A percentile compares a stretch with the other conserved stretches of the same genome.
These are phyloP conservation scores for Brachionus paranguensis DNA, from an alignment of 1,140 invertebrate species.

Conservation along the genomic window DNA sequence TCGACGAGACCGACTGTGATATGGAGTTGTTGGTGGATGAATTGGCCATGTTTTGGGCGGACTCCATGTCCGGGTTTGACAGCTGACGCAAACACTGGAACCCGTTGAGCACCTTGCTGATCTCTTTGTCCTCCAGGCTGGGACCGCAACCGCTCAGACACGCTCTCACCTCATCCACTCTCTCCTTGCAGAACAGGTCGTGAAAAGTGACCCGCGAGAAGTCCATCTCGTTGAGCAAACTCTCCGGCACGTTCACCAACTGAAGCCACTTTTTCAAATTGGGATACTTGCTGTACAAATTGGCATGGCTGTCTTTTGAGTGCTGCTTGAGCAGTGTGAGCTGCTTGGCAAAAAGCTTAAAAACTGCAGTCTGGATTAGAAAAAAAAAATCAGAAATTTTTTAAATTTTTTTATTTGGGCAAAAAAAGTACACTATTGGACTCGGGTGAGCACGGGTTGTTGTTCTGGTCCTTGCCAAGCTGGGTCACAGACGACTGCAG, in stretches of 20 bases:
- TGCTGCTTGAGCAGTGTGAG: not conserved
- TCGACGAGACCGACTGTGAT: not conserved
- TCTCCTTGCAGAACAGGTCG: not conserved
- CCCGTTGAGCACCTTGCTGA: not conserved
- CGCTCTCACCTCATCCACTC: not conserved
- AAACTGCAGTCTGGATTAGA: not conserved
- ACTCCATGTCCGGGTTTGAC: not conserved
- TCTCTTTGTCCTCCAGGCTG: not conserved
- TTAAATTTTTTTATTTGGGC: not conserved
- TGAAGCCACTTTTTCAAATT: conserved; percentile 32
- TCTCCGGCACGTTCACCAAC: not conserved
- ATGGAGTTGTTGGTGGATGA: not conserved
- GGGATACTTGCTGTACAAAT: conserved; percentile 7
- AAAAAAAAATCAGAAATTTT: no score
- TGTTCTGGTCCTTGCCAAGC: not conserved
- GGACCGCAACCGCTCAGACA: not conserved
- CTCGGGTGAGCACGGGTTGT: not conserved
- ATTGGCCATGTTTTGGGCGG: not conserved
- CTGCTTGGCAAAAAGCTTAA: conserved; percentile 31
- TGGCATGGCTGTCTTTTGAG: not conserved
- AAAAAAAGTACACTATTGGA: not conserved
- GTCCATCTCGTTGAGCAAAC: not conserved
- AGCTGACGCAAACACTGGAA: not conserved
- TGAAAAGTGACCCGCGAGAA: not conserved
- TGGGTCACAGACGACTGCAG: conserved; percentile 9